Percentiles rank a stretch among this genome's conserved stretches.
phyloP scores from a whole-genome alignment of 2,113 vertebrate genomes.

The Plecturocebus donacophilus region DNA sequence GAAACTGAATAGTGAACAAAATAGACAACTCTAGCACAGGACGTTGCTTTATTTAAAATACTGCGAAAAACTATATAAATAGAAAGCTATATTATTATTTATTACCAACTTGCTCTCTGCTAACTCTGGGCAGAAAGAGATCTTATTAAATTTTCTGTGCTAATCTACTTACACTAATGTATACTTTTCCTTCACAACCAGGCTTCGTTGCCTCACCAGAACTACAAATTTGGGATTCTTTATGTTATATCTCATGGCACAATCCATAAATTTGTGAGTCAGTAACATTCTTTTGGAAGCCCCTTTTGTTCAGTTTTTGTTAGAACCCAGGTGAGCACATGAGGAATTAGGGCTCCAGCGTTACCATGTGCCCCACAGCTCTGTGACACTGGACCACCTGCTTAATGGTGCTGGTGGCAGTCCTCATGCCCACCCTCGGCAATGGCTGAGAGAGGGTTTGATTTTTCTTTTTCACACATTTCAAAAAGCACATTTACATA shows the following conservation, averaged over 20 bases:
- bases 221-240: background rate
- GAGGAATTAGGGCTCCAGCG: background rate
- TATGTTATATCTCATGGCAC: background rate
- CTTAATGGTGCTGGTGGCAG: background rate
- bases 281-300: slow-evolving; percentile 16
- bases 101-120: background rate
- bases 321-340: background rate
- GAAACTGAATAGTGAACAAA: background rate
- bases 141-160: background rate
- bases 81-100: background rate
- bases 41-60: background rate
- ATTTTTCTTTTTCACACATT: background rate
- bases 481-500: slow-evolving; percentile 4
- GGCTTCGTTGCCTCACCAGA: background rate
- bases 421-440: background rate
- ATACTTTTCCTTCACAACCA: background rate
- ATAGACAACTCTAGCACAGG: background rate
- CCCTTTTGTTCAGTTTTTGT: background rate
- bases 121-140: background rate
- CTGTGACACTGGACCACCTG: accelerated
- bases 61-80: background rate
- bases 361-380: background rate
- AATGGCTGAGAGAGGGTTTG: background rate
- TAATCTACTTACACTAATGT: background rate
- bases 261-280: background rate